A percentile compares a stretch with the other conserved stretches of the same genome.
These are phyloP conservation scores for Chesias legatella DNA, from an alignment of 2,888 invertebrate genomes.

Conservation along the genomic window DNA sequence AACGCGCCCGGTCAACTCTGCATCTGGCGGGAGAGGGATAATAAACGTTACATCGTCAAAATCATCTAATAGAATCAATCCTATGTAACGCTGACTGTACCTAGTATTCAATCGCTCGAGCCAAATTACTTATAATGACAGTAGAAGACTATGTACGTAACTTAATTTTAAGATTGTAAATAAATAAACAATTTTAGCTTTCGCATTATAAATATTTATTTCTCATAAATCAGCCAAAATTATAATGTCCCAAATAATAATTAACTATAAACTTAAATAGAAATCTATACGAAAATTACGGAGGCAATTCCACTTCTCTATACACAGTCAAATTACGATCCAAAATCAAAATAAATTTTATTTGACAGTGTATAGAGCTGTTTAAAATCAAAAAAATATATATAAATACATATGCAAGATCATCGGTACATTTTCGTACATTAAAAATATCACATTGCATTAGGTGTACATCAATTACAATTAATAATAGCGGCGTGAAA, in stretches of 20 bases:
- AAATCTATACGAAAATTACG: conserved; percentile 52
- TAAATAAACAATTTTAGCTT: conserved; percentile 46
- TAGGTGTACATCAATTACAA: conserved; percentile 3
- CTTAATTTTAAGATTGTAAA: conserved; percentile 30
- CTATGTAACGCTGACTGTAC: not conserved
- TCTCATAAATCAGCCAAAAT: conserved; percentile 73
- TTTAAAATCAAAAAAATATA: conserved; percentile 7
- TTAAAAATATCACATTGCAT: conserved; percentile 10
- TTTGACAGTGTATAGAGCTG: conserved; percentile 17
- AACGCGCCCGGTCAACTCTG: too few relatives aligned
- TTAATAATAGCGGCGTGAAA: conserved; percentile 4
- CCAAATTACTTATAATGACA: conserved; percentile 3
- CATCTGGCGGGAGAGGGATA: too few relatives aligned
- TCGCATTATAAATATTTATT: conserved; percentile 73
- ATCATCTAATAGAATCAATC: too few relatives aligned
- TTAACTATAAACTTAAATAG: conserved; percentile 69
- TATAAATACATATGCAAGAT: conserved; percentile 20
- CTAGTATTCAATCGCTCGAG: not conserved
- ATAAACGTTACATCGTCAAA: too few relatives aligned
- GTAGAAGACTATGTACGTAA: conserved; percentile 1
- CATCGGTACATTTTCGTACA: conserved; percentile 14
- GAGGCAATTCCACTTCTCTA: conserved; percentile 35
- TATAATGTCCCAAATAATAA: conserved; percentile 69
- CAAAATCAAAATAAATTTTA: conserved; percentile 24
- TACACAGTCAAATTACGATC: conserved; percentile 21